Base-by-base conservation (phyloP, 1,140 invertebrate species). In the Aphelenchoides besseyi region DNA sequence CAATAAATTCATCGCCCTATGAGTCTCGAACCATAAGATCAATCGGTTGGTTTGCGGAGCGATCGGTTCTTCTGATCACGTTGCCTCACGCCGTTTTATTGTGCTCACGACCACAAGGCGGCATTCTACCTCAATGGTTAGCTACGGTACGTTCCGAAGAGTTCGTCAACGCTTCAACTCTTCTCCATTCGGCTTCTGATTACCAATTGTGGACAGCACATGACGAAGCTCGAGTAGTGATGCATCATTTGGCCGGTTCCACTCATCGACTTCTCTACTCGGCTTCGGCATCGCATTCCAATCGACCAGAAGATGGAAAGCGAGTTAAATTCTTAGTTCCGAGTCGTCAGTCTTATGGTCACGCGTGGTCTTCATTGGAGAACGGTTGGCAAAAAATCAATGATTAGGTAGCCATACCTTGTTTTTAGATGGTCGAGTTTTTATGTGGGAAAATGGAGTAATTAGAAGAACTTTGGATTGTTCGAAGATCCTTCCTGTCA, bases 141-240 rank as follows among this genome's bases (percentile, higher is more conserved):
- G 16, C 30, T 26, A 71, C 61, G n/a, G 23, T 69, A 9, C 63
- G 1, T 18, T 70, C 41, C 1, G 63, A 70, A n/a, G 35, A 70
- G 68, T 70, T 70, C 69, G 23, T 26, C n/a, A 29, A 29, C 69
- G 1, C 67, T 0, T 18, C 67, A 64, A 68, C 32, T 26, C 3
- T 71, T 64, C 57, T 69, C 67, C 16, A 71, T 16, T 26, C 61
- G 1, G 26, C 29, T 16, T 23, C 12, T 16, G 67, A 69, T 29
- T 68, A 26, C 12, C 61, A 76, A 67, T 75, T 77, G n/a, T 77
- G 79, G 79, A 77, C 75, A 0, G 75, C 61, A 12, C 75, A 77
- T 28, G 71, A 66, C 9, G 62, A 73, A 8, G 78, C 36, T 3
- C 74, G 63, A 48, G 72, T 77, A n/a, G 52, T 77, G 3, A 59